These are phyloP conservation scores for Cladopsammia gracilis DNA, from an alignment of 64 coral and sea anemone genomes.

Conservation along the genomic window DNA sequence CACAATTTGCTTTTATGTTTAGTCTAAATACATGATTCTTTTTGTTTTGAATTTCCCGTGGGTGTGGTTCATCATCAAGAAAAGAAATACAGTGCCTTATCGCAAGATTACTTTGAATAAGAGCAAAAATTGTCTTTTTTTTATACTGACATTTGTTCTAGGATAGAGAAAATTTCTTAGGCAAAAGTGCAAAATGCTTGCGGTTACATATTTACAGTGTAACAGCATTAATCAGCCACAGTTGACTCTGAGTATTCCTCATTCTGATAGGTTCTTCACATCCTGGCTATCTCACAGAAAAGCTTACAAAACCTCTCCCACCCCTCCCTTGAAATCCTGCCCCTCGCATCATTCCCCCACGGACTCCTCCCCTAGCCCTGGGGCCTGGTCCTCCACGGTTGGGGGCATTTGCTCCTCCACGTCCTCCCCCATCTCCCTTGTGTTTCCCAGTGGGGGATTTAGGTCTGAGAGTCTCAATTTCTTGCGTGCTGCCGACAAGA, in stretches of 20 bases:
- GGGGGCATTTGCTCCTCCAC: constrained; percentile 73
- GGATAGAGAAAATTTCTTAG: too few relatives aligned
- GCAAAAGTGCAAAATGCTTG: too few relatives aligned
- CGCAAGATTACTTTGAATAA: too few relatives aligned
- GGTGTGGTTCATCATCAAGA: too few relatives aligned
- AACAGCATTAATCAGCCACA: neutral
- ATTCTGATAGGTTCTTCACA: neutral
- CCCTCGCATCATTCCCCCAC: constrained; percentile 83
- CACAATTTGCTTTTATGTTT: too few relatives aligned
- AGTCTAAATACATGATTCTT: too few relatives aligned
- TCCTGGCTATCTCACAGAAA: constrained; percentile 48
- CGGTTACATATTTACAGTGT: constrained; percentile 1
- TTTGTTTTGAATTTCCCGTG: too few relatives aligned
- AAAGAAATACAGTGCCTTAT: too few relatives aligned
- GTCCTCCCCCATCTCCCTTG: constrained; percentile 87
- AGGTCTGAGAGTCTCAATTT: constrained; percentile 97
- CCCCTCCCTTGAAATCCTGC: constrained; percentile 80
- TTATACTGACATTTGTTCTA: too few relatives aligned
- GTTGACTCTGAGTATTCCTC: neutral
- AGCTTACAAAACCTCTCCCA: constrained; percentile 75
- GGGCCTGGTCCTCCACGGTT: constrained; percentile 63
- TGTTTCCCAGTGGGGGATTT: constrained; percentile 97
- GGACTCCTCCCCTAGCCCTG: constrained; percentile 64
- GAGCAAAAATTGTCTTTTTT: too few relatives aligned
- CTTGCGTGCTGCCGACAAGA: constrained; percentile 88